phyloP scores from a whole-genome alignment of 2,113 vertebrate species.

The Microcebus jonahi region DNA sequence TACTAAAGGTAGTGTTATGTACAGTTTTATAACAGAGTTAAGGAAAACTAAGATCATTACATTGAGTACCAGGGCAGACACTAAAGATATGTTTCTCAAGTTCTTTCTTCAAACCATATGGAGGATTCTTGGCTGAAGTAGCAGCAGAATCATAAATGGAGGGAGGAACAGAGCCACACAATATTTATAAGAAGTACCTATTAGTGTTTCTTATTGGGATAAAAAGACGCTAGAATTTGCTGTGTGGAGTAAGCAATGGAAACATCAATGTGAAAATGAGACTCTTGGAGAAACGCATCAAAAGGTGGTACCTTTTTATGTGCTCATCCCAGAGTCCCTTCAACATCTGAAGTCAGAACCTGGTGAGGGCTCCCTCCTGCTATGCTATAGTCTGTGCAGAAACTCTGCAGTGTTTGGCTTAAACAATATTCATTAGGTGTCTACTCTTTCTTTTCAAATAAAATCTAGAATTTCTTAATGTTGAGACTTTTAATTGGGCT shows the following conservation, averaged over 20 bases:
- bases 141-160: background rate
- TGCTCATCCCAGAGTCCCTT: background rate
- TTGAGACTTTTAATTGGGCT: background rate
- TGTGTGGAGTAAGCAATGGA: background rate
- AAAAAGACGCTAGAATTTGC: background rate
- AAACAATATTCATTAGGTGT: background rate
- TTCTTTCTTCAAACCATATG: conserved; percentile 12
- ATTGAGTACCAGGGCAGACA: background rate
- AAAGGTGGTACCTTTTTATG: background rate
- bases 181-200: background rate
- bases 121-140: background rate
- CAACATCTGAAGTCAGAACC: background rate
- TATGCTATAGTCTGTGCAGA: fast-evolving
- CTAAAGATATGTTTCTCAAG: background rate
- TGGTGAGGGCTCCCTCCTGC: background rate
- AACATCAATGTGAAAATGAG: background rate
- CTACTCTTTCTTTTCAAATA: conserved; percentile 2
- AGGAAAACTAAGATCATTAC: background rate
- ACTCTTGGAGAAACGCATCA: background rate
- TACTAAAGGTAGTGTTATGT: background rate
- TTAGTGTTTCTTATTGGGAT: background rate
- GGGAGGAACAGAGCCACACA: background rate
- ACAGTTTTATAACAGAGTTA: background rate
- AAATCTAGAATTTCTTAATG: background rate
- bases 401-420: background rate